These are phyloP conservation scores for Tenthredo livida DNA, from an alignment of 2,888 invertebrate genomes.

Conservation along the genomic window DNA sequence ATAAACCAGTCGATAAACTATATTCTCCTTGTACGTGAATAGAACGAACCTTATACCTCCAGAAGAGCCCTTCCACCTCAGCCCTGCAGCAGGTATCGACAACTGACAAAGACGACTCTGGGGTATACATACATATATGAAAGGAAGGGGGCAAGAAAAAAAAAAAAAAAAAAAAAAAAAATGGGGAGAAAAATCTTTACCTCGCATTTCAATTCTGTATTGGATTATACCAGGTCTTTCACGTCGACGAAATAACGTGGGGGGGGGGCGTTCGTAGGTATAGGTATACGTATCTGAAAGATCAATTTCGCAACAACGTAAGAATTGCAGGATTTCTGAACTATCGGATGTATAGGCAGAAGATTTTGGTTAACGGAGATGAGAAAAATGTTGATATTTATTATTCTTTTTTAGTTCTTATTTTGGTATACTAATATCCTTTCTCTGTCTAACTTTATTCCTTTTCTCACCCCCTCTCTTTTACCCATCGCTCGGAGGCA, in stretches of 20 bases:
- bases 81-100: not conserved
- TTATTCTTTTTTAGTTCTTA: not conserved
- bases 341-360: too few species aligned
- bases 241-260: not conserved
- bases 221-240: not conserved
- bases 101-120: not conserved
- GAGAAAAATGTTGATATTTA: not conserved
- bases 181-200: not conserved
- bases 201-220: constrained; percentile 11
- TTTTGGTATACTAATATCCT: not conserved
- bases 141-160: not conserved
- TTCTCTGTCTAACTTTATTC: not conserved
- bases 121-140: not conserved
- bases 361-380: not conserved
- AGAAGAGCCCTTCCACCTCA: not conserved
- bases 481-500: not conserved
- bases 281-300: not conserved
- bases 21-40: constrained; percentile 2
- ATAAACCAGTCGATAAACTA: constrained; percentile 44
- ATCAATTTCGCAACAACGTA: not conserved
- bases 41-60: not conserved
- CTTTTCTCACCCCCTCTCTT: not conserved
- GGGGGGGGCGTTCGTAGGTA: not conserved
- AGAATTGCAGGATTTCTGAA: not conserved
- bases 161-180: not conserved